A percentile compares a stretch with the other conserved stretches of the same genome.
Conservation (phyloP, 2,888 invertebrate genomes). For the Polydrusus cervinus region DNA sequence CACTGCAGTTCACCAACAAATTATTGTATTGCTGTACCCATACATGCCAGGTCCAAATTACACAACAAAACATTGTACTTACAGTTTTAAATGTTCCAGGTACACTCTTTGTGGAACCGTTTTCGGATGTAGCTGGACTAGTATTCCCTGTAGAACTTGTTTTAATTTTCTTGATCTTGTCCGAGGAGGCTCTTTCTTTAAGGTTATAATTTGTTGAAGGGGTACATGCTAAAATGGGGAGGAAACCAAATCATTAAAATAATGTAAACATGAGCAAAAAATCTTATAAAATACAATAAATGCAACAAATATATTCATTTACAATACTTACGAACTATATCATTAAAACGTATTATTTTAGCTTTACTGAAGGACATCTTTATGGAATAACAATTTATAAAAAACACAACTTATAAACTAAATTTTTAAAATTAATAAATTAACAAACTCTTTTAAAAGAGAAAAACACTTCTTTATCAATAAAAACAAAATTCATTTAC, state of each 20-base stretch:
- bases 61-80: conserved; percentile 59
- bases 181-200: conserved; percentile 29
- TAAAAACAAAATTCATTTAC: conserved; percentile 13
- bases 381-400: neutral
- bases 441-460: conserved; percentile 26
- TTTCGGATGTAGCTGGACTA: conserved; percentile 65
- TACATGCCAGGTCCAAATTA: no score
- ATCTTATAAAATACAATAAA: neutral
- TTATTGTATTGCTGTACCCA: no score
- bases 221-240: conserved; percentile 12
- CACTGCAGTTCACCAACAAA: no score
- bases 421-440: conserved; percentile 22
- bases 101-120: conserved; percentile 61
- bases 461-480: conserved; percentile 17
- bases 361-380: conserved; percentile 76
- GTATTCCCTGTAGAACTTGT: conserved; percentile 67
- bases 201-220: conserved; percentile 33
- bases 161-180: conserved; percentile 32
- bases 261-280: neutral
- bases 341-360: conserved; percentile 75
- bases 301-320: neutral
- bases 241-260: neutral
- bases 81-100: conserved; percentile 67
- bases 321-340: conserved; percentile 71
- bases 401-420: conserved; percentile 25